Evolutionary conservation across 2,113 vertebrate species (phyloP).

Genomic region (Centropus unirufus): DNA sequence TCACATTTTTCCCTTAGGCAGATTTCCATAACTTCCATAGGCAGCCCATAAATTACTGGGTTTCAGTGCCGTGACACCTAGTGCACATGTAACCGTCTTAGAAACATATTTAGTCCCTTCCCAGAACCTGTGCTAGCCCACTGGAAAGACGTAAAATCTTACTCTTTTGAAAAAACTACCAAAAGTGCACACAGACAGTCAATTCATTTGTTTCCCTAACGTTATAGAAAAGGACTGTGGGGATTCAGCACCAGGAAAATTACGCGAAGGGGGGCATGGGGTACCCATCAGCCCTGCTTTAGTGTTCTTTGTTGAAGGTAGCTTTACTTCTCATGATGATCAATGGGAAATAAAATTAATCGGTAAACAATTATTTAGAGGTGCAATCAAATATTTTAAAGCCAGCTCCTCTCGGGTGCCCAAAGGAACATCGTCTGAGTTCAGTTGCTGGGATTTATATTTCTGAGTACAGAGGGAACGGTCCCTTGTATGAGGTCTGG

Average conservation of each 20-base stretch:
- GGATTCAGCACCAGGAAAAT: neutral
- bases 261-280: too few species aligned
- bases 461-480: neutral
- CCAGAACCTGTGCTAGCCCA: neutral
- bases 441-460: neutral
- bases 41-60: neutral
- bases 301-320: neutral
- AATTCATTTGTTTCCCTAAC: neutral
- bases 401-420: neutral
- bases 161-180: neutral
- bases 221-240: neutral
- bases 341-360: neutral
- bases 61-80: neutral
- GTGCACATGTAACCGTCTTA: accelerated
- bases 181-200: neutral
- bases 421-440: neutral
- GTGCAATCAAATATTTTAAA: neutral
- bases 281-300: neutral
- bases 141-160: neutral
- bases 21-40: neutral
- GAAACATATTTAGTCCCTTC: neutral
- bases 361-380: neutral
- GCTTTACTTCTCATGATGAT: neutral
- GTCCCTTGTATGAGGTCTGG: neutral
- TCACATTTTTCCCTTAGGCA: neutral